phyloP scores from a whole-genome alignment of 2,797 vertebrate species.

The Austrolebias charrua region DNA sequence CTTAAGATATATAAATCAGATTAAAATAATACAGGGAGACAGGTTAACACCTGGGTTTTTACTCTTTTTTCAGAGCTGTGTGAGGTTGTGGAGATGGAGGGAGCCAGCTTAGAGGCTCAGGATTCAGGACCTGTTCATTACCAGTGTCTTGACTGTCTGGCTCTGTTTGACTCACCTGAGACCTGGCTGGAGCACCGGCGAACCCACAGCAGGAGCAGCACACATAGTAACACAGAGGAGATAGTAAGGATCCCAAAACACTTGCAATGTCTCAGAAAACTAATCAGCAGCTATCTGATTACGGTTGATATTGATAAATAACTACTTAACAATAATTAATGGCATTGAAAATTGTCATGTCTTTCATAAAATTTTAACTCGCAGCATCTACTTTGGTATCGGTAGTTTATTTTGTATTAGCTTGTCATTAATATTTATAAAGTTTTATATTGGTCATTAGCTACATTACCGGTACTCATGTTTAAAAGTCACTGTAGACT shows the following conservation, averaged over 20 bases:
- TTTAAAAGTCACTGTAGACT: no score
- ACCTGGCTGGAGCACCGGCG: constrained; percentile 88
- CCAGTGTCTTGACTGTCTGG: constrained; percentile 90
- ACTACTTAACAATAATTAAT: no score
- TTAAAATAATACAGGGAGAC: not conserved
- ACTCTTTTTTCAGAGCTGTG: constrained; percentile 66
- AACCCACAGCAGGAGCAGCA: constrained; percentile 82
- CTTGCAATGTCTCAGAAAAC: not conserved
- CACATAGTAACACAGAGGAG: constrained; percentile 73
- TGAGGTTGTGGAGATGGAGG: constrained; percentile 72
- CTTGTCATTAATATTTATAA: no score
- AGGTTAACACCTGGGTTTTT: not conserved
- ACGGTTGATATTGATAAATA: not conserved
- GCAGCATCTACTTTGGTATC: no score
- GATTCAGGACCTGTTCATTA: constrained; percentile 83
- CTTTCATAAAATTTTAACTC: no score
- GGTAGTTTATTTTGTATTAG: no score
- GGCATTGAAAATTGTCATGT: no score
- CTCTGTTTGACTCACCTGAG: constrained; percentile 87
- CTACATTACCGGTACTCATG: no score
- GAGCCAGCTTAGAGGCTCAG: constrained; percentile 42
- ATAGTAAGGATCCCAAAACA: constrained; percentile 50
- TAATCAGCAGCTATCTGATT: not conserved
- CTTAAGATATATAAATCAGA: not conserved
- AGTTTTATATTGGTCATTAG: no score